phyloP scores from a whole-genome alignment of 2,113 vertebrate genomes.

The Caranx melampygus region DNA sequence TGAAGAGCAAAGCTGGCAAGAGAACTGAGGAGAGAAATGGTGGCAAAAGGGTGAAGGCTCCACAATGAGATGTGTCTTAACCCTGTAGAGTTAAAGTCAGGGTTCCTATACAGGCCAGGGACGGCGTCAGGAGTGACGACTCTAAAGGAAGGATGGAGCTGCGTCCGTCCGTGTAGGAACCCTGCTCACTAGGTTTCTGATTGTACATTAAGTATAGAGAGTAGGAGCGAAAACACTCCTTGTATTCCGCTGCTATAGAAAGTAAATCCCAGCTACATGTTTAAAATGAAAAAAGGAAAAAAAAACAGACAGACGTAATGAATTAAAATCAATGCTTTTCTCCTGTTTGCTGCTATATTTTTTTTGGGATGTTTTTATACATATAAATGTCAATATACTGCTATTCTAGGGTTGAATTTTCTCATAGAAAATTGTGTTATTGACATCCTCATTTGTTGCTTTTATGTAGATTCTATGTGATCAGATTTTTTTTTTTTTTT shows the following conservation, averaged over 20 bases:
- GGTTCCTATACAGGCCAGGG: conserved; percentile 35
- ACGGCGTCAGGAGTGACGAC: background rate
- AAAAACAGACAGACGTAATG: conserved; percentile 69
- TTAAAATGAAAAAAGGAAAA: conserved; percentile 69
- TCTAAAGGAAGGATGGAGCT: background rate
- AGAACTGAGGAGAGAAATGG: conserved; percentile 64
- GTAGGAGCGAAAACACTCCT: conserved; percentile 85
- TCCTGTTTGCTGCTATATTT: conserved; percentile 97
- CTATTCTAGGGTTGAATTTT: conserved; percentile 95
- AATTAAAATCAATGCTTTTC: conserved; percentile 88
- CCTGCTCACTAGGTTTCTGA: conserved; percentile 83
- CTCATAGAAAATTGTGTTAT: conserved; percentile 95
- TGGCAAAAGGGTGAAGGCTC: conserved; percentile 78
- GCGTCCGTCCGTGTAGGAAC: conserved; percentile 49
- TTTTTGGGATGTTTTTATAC: conserved; percentile 86
- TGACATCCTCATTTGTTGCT: conserved; percentile 90
- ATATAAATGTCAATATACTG: conserved; percentile 91
- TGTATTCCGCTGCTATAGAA: conserved; percentile 94
- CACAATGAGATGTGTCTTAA: conserved; percentile 79
- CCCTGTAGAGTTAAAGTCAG: conserved; percentile 79
- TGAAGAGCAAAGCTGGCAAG: conserved; percentile 48
- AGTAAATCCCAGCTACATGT: conserved; percentile 89
- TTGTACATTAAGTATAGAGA: conserved; percentile 83
- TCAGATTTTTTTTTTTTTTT: conserved; percentile 76
- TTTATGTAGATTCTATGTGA: conserved; percentile 90